phyloP scores from a whole-genome alignment of 1,140 invertebrate genomes.

The Rhizoglyphus robini region DNA sequence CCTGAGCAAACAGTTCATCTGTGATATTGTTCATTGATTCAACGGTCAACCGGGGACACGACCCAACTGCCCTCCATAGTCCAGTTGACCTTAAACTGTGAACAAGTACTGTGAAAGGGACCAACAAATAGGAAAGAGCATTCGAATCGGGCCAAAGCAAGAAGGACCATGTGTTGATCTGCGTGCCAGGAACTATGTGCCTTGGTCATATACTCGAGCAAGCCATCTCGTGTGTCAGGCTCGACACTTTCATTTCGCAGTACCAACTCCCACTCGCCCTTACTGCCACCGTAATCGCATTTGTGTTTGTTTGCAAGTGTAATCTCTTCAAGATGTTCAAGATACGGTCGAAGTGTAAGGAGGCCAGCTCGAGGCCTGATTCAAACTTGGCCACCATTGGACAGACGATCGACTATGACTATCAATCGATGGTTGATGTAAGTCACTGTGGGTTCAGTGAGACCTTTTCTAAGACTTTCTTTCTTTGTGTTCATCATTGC shows the following conservation, averaged over 20 bases:
- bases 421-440: constrained; percentile 7
- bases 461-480: not conserved
- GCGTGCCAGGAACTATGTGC: not conserved
- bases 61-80: too few species aligned
- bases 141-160: too few species aligned
- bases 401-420: not conserved
- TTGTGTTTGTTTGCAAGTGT: not conserved
- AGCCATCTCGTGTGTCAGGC: not conserved
- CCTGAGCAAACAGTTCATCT: too few species aligned
- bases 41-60: too few species aligned
- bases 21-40: too few species aligned
- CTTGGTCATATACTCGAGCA: not conserved
- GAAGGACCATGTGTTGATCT: too few species aligned
- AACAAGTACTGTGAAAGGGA: too few species aligned
- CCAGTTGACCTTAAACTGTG: too few species aligned
- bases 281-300: not conserved
- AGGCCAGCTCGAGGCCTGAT: not conserved
- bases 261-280: not conserved
- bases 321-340: not conserved
- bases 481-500: not conserved
- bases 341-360: not conserved
- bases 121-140: too few species aligned
- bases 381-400: not conserved
- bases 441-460: not conserved
- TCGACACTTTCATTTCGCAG: not conserved